Conservation (phyloP, 1,140 invertebrate species). For the Varroa destructor region DNA sequence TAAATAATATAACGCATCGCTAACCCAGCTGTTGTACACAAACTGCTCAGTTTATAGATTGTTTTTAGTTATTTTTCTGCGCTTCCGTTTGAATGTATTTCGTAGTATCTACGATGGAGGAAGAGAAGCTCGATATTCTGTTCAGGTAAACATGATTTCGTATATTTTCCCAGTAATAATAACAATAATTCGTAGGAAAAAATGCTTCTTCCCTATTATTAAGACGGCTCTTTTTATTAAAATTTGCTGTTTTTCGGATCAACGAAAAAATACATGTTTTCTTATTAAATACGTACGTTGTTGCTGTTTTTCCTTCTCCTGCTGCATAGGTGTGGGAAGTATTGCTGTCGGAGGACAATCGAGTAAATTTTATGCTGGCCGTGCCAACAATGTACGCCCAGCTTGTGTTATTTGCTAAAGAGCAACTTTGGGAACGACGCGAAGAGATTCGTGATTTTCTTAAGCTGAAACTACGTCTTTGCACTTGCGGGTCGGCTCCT, state of each 20-base stretch:
- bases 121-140: too few relatives aligned
- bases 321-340: conserved; percentile 52
- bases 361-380: conserved; percentile 67
- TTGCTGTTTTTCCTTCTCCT: not conserved
- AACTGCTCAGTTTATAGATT: too few relatives aligned
- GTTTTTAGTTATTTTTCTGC: too few relatives aligned
- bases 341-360: conserved; percentile 52
- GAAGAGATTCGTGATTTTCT: conserved; percentile 41
- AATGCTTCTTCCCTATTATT: not conserved
- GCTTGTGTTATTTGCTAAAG: conserved; percentile 58
- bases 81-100: too few relatives aligned
- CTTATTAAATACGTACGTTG: not conserved
- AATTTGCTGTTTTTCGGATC: not conserved
- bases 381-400: conserved; percentile 77
- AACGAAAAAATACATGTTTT: conserved; percentile 14
- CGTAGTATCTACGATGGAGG: too few relatives aligned
- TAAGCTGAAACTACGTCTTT: conserved; percentile 45
- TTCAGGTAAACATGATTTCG: too few relatives aligned
- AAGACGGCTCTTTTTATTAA: too few relatives aligned
- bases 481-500: conserved; percentile 69
- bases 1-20: too few relatives aligned
- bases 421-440: conserved; percentile 48
- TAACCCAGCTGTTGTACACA: too few relatives aligned
- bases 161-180: too few relatives aligned
- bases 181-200: too few relatives aligned